Conservation (phyloP, 2,888 invertebrate genomes). For the Caenorhabditis zanzibari region DNA sequence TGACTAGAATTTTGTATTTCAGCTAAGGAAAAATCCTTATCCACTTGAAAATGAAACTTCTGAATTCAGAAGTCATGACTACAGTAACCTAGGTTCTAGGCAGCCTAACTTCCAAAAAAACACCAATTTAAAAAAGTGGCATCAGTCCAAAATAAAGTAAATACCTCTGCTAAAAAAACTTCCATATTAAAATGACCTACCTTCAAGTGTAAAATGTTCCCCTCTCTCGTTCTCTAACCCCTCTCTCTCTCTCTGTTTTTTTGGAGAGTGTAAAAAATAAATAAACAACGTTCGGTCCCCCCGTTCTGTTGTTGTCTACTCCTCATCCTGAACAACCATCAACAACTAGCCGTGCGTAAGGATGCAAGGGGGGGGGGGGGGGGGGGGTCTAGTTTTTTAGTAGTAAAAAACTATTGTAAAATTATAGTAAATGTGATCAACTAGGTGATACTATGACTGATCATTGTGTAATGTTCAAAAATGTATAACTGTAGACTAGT, state of each 20-base stretch:
- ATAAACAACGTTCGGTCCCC: conserved; percentile 33
- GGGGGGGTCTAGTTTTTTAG: conserved; percentile 14
- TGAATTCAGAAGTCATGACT: too few species aligned
- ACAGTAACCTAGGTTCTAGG: too few species aligned
- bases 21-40: too few species aligned
- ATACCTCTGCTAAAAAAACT: too few species aligned
- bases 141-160: neutral
- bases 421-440: conserved; percentile 27
- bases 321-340: conserved; percentile 13
- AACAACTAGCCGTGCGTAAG: neutral
- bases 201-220: conserved; percentile 22
- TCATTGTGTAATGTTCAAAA: conserved; percentile 45
- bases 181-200: neutral
- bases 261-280: conserved; percentile 25
- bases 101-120: neutral
- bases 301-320: conserved; percentile 23
- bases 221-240: conserved; percentile 2
- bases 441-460: conserved; percentile 17
- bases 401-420: neutral
- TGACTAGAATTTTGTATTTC: too few species aligned
- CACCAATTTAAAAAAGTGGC: neutral
- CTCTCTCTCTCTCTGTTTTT: neutral
- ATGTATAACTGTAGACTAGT: conserved; percentile 7
- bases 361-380: too few species aligned
- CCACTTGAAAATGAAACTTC: too few species aligned